Evolutionary conservation across 2,888 invertebrate genomes (phyloP).

Genomic region (Chrysina gloriosa): DNA sequence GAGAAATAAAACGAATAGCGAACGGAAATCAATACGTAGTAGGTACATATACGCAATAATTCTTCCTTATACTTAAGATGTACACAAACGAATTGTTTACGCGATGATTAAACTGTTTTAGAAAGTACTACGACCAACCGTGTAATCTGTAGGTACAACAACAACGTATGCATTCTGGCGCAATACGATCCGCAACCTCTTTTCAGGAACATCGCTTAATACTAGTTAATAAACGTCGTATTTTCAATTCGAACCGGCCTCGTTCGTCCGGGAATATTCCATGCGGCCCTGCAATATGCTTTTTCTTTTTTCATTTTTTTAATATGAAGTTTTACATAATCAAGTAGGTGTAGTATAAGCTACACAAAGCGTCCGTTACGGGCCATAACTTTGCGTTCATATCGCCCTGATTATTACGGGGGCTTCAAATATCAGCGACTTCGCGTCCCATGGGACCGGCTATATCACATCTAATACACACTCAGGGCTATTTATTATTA

Average conservation of each 20-base stretch:
- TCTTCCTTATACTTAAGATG: background rate
- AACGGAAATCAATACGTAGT: background rate
- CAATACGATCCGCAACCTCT: slow-evolving; percentile 12
- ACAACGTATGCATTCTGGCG: background rate
- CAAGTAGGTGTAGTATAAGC: slow-evolving; percentile 52
- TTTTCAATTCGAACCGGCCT: slow-evolving; percentile 8
- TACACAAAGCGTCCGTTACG: slow-evolving; percentile 60
- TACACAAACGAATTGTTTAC: slow-evolving; percentile 19
- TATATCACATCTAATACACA: slow-evolving; percentile 53
- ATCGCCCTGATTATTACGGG: slow-evolving; percentile 62
- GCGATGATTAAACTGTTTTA: slow-evolving; percentile 24
- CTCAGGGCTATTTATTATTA: slow-evolving; percentile 52
- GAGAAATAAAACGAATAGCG: too few relatives aligned
- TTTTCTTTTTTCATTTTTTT: too few relatives aligned
- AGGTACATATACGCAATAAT: background rate
- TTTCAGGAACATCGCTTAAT: slow-evolving; percentile 11
- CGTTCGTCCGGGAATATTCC: slow-evolving; percentile 47
- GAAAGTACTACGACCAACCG: slow-evolving; percentile 15
- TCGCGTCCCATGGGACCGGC: slow-evolving; percentile 70
- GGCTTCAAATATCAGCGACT: slow-evolving; percentile 78
- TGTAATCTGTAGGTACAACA: slow-evolving; percentile 6
- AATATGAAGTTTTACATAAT: slow-evolving; percentile 56
- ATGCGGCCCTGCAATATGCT: slow-evolving; percentile 54
- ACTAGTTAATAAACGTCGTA: too few relatives aligned
- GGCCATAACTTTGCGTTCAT: slow-evolving; percentile 61